A percentile compares a stretch with the other conserved stretches of the same genome.
Evolutionary conservation across 1,140 invertebrate genomes (phyloP).

Genomic region (Drosophila yakuba): DNA sequence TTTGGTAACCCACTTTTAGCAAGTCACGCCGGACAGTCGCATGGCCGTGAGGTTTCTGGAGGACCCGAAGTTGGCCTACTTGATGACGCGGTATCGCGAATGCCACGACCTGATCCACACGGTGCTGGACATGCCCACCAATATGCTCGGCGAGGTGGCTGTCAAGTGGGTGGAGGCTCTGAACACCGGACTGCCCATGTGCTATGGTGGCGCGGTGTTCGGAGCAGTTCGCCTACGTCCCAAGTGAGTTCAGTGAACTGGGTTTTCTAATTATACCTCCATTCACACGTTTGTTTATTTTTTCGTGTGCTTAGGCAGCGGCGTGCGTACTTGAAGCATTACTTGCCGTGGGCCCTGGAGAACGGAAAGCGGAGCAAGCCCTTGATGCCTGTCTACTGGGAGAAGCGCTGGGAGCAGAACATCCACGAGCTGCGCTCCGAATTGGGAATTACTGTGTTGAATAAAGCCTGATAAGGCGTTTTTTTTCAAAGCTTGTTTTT

Average conservation of each 20-base stretch:
- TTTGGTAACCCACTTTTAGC: constrained; percentile 85
- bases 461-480: constrained; percentile 48
- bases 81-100: constrained; percentile 98
- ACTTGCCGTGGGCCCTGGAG: constrained; percentile 95
- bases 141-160: constrained; percentile 96
- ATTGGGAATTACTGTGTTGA: constrained; percentile 87
- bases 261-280: constrained; percentile 8
- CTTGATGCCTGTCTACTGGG: constrained; percentile 94
- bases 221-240: constrained; percentile 92
- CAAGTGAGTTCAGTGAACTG: constrained; percentile 86
- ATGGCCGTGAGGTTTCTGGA: constrained; percentile 95
- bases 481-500: constrained; percentile 10
- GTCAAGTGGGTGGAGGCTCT: constrained; percentile 99
- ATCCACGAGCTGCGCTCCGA: constrained; percentile 92
- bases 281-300: constrained; percentile 49
- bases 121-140: constrained; percentile 96
- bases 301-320: constrained; percentile 88
- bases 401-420: constrained; percentile 96
- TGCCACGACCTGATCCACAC: constrained; percentile 98
- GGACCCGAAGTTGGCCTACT: constrained; percentile 95
- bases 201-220: constrained; percentile 93
- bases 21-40: constrained; percentile 97
- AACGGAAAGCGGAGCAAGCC: constrained; percentile 90
- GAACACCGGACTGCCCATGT: constrained; percentile 96
- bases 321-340: constrained; percentile 90